A percentile compares a stretch with the other conserved stretches of the same genome.
Conservation (phyloP, 2,888 invertebrate species). For the Luffia ferchaultella region DNA sequence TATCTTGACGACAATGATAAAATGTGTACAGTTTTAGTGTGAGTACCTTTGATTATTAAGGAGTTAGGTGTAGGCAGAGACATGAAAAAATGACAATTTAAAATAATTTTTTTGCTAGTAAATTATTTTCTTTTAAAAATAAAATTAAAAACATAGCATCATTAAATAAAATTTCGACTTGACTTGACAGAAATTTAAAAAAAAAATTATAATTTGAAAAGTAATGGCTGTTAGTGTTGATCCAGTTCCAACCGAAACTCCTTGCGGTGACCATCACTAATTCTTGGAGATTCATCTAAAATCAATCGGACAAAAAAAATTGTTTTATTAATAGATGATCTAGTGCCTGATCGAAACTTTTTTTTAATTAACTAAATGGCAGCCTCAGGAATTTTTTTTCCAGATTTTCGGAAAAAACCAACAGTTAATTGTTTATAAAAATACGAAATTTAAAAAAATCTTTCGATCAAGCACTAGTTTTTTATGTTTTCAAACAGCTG, state of each 20-base stretch:
- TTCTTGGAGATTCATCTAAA: neutral
- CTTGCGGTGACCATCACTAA: neutral
- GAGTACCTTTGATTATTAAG: too few species aligned
- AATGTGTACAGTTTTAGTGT: too few species aligned
- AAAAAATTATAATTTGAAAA: neutral
- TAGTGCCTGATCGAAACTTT: neutral
- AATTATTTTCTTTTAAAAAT: neutral
- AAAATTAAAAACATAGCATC: neutral
- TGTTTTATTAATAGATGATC: neutral
- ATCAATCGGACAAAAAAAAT: neutral
- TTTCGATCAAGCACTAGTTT: neutral
- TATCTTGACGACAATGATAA: too few species aligned
- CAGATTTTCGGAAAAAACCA: neutral
- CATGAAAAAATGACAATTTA: neutral
- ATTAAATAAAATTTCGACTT: neutral
- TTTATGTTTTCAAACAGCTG: neutral
- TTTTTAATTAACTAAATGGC: neutral
- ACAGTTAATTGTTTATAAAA: neutral
- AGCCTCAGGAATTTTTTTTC: neutral
- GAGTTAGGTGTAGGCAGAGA: neutral
- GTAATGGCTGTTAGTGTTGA: neutral
- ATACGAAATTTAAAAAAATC: neutral
- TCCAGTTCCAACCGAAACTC: neutral
- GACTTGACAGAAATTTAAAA: neutral
- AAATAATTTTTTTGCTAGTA: neutral